phyloP scores from a whole-genome alignment of 2,113 vertebrate genomes.

The Catharus bicknelli region DNA sequence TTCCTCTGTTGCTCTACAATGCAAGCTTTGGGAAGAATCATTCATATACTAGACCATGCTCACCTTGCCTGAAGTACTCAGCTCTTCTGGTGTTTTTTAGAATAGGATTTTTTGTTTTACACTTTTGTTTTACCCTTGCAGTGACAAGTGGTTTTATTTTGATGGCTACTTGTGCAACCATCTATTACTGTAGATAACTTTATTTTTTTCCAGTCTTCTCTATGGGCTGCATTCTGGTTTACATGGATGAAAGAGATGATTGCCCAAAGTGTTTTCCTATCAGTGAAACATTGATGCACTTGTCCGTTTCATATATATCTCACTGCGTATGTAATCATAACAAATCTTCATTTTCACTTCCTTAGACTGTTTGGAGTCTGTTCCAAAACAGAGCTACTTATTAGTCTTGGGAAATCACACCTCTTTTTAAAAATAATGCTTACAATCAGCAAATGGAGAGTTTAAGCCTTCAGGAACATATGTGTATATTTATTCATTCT shows the following conservation, averaged over 20 bases:
- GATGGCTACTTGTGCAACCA: not conserved
- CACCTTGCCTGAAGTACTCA: not conserved
- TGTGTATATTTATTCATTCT: not conserved
- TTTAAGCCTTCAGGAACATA: not conserved
- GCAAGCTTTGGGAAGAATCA: not conserved
- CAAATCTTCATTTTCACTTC: not conserved
- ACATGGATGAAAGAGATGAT: not conserved
- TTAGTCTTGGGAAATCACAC: not conserved
- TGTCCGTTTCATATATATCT: not conserved
- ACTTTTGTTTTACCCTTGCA: not conserved
- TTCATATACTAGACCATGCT: not conserved
- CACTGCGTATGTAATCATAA: not conserved
- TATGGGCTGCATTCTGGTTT: not conserved
- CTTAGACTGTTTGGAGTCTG: not conserved
- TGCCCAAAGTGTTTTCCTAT: not conserved
- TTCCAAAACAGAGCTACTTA: not conserved
- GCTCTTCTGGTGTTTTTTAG: not conserved
- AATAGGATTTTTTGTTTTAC: not conserved
- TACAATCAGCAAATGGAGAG: not conserved
- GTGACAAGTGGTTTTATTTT: not conserved
- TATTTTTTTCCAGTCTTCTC: not conserved
- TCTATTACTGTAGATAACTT: not conserved
- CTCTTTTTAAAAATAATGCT: not conserved
- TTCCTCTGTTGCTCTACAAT: not conserved
- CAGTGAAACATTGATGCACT: not conserved